Conservation (phyloP, 2,113 vertebrate genomes). For the Orthonyx spaldingii region DNA sequence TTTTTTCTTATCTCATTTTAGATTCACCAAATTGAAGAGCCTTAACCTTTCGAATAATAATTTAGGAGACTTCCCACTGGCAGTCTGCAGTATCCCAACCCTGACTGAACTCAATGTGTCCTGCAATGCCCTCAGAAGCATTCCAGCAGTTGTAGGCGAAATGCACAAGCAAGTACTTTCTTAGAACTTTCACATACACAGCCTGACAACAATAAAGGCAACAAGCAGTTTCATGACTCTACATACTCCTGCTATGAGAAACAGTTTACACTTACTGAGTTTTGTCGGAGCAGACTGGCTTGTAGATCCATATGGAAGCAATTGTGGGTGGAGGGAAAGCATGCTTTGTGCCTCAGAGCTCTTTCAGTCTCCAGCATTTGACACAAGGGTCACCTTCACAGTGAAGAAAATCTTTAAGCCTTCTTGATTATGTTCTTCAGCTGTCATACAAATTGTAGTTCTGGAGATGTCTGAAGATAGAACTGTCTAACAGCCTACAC, state of each 20-base stretch:
- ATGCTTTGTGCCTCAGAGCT: neutral
- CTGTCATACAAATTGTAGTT: neutral
- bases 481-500: neutral
- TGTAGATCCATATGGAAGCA: neutral
- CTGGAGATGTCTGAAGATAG: neutral
- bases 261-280: neutral
- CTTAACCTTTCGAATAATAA: conserved; percentile 98
- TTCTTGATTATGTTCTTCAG: neutral
- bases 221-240: neutral
- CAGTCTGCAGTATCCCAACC: conserved; percentile 87
- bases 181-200: neutral
- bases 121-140: conserved; percentile 84
- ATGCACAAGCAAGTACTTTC: conserved; percentile 88
- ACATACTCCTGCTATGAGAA: neutral
- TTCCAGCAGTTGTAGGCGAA: conserved; percentile 81
- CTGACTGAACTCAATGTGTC: conserved; percentile 94
- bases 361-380: neutral
- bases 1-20: conserved; percentile 41
- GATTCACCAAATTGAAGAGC: conserved; percentile 94
- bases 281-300: neutral
- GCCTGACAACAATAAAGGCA: neutral
- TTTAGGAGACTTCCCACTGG: conserved; percentile 85
- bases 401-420: neutral
- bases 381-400: neutral
- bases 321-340: neutral